Evolutionary conservation across 2,888 invertebrate species (phyloP).

Genomic region (Drosophila subsilvestris): DNA sequence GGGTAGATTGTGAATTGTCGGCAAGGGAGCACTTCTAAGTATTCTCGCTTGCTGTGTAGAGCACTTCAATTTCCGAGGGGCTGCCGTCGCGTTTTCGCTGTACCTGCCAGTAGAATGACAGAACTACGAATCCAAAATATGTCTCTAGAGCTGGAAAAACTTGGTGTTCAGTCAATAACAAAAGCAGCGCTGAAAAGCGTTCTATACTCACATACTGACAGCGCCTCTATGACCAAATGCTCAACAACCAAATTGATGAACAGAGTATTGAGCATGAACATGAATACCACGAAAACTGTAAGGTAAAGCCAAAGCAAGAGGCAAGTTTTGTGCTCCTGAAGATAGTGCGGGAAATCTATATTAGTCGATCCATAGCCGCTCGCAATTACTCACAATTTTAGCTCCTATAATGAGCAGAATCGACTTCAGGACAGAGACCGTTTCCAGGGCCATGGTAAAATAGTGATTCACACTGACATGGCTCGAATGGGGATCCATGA

Average conservation of each 20-base stretch:
- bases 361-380: too few relatives aligned
- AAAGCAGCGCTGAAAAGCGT: accelerated
- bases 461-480: background rate
- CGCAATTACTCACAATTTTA: conserved; percentile 34
- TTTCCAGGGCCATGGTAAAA: conserved; percentile 3
- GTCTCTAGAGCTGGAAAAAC: conserved; percentile 41
- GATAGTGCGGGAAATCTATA: too few relatives aligned
- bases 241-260: conserved; percentile 19
- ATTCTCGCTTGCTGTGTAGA: conserved; percentile 36
- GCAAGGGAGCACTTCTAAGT: background rate
- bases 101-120: conserved; percentile 41
- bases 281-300: background rate
- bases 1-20: background rate
- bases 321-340: conserved; percentile 39
- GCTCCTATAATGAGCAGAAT: conserved; percentile 15
- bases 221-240: conserved; percentile 17
- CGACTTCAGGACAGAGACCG: conserved; percentile 10
- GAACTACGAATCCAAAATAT: conserved; percentile 53
- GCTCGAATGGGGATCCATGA: background rate
- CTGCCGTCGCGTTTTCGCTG: background rate
- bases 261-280: conserved; percentile 33
- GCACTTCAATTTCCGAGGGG: conserved; percentile 40
- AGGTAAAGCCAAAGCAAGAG: conserved; percentile 50
- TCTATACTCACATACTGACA: background rate
- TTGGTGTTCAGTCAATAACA: background rate